Conservation (phyloP, 2,888 invertebrate genomes). For the Matsumyia berberina region DNA sequence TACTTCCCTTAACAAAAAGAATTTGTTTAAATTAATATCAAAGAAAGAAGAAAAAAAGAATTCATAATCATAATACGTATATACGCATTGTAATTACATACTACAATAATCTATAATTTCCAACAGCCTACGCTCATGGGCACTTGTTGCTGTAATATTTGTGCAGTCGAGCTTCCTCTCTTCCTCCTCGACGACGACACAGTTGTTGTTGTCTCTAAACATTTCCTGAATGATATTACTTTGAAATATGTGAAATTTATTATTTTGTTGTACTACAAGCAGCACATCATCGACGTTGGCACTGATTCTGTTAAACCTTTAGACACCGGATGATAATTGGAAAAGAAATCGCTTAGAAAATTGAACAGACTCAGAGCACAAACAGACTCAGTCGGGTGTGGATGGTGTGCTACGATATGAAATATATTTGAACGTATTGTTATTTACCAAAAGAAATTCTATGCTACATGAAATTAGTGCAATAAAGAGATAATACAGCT, state of each 20-base stretch:
- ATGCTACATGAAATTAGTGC: conserved; percentile 74
- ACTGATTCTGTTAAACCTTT: conserved; percentile 35
- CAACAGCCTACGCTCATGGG: conserved; percentile 79
- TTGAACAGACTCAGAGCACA: conserved; percentile 22
- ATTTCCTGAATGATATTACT: conserved; percentile 71
- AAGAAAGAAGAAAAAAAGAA: conserved; percentile 56
- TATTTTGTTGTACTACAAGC: conserved; percentile 72
- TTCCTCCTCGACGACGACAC: conserved; percentile 74
- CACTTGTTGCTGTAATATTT: conserved; percentile 79
- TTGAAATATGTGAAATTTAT: conserved; percentile 76
- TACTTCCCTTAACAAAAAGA: conserved; percentile 44
- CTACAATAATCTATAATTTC: conserved; percentile 77
- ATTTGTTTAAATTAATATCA: conserved; percentile 32
- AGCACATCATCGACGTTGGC: conserved; percentile 51
- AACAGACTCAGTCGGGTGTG: conserved; percentile 27
- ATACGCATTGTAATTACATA: conserved; percentile 74
- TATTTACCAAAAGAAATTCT: conserved; percentile 77
- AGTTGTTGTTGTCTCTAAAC: conserved; percentile 71
- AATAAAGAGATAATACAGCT: conserved; percentile 71
- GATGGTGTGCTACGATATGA: conserved; percentile 75
- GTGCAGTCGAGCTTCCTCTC: conserved; percentile 78
- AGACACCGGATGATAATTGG: conserved; percentile 79
- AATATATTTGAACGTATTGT: conserved; percentile 79
- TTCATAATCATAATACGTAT: conserved; percentile 67
- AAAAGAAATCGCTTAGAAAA: conserved; percentile 78